phyloP scores from a whole-genome alignment of 2,113 vertebrate genomes.

The Cephalopterus ornatus region DNA sequence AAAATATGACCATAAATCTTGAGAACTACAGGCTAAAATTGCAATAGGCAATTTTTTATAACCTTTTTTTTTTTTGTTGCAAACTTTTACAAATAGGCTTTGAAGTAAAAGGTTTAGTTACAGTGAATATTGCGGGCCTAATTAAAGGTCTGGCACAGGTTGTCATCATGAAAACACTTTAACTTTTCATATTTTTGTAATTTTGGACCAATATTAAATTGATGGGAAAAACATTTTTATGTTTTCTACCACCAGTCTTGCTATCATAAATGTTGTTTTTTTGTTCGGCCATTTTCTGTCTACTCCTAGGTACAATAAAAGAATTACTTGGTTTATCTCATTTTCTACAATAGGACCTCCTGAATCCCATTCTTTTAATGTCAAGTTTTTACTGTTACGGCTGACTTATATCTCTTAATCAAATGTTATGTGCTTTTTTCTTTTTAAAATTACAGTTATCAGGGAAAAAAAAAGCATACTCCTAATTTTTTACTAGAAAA shows the following conservation, averaged over 20 bases:
- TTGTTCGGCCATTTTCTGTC: not conserved
- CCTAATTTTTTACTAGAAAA: not conserved
- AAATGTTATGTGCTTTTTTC: not conserved
- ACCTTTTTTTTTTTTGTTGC: no score
- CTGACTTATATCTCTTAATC: not conserved
- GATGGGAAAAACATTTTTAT: not conserved
- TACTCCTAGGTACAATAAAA: not conserved
- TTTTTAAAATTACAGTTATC: not conserved
- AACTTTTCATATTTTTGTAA: not conserved
- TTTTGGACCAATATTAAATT: not conserved
- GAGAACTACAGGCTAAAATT: not conserved
- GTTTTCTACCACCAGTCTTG: not conserved
- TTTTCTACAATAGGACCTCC: not conserved
- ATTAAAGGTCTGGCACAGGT: not conserved
- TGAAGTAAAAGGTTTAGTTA: not conserved
- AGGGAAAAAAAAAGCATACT: not conserved
- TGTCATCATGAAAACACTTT: not conserved
- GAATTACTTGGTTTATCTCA: not conserved
- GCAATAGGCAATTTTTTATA: no score
- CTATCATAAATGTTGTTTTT: not conserved
- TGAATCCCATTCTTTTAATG: not conserved
- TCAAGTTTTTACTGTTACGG: not conserved
- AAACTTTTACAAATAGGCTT: conserved; percentile 1
- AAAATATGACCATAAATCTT: conserved; percentile 22
- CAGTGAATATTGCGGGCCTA: not conserved